phyloP scores from a whole-genome alignment of 1,140 invertebrate genomes.

The Brachionus calyciflorus region DNA sequence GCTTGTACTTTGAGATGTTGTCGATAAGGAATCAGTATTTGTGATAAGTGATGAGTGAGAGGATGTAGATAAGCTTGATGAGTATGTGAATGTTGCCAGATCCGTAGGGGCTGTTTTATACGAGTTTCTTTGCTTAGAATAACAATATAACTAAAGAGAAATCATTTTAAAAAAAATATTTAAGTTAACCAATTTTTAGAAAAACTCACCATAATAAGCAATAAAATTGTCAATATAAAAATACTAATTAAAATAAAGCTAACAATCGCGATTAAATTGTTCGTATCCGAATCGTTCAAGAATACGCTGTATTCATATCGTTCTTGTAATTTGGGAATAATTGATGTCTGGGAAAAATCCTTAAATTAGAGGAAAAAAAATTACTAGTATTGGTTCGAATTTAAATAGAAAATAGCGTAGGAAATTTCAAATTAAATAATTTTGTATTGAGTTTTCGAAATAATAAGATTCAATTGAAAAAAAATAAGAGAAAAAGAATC shows the following conservation, averaged over 20 bases:
- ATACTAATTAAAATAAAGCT: background rate
- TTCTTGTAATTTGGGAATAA: background rate
- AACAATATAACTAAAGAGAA: slow-evolving; percentile 22
- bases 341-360: background rate
- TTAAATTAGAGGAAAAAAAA: slow-evolving; percentile 19
- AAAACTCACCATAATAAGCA: slow-evolving; percentile 24
- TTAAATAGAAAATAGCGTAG: slow-evolving; percentile 10
- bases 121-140: slow-evolving; percentile 11
- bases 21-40: slow-evolving; percentile 27
- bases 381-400: background rate
- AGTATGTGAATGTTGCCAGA: slow-evolving; percentile 12
- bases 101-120: slow-evolving; percentile 22
- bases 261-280: slow-evolving; percentile 14
- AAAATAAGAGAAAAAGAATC: background rate
- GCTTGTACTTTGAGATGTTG: background rate
- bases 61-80: slow-evolving; percentile 21
- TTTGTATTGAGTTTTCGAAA: background rate
- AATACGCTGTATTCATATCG: background rate
- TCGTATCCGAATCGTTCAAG: background rate
- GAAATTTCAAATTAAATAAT: too few species aligned
- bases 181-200: background rate
- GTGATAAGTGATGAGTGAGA: slow-evolving; percentile 36
- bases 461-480: background rate
- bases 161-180: background rate
- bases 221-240: background rate